phyloP scores from a whole-genome alignment of 2,113 vertebrate species.

The Equus quagga region DNA sequence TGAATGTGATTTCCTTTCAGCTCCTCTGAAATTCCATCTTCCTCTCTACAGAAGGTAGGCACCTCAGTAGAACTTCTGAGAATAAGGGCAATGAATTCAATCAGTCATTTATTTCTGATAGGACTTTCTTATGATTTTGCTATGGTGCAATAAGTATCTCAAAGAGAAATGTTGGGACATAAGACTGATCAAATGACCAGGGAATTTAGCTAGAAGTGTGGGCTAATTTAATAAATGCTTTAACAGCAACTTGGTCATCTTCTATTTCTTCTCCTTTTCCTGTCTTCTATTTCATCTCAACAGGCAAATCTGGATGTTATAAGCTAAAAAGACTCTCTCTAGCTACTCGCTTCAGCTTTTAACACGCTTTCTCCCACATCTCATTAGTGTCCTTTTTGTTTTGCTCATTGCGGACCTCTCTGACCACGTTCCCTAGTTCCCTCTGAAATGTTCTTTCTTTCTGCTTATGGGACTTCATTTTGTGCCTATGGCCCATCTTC shows the following conservation, averaged over 20 bases:
- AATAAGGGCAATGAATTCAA: not conserved
- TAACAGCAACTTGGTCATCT: not conserved
- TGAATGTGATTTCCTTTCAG: not conserved
- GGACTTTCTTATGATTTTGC: not conserved
- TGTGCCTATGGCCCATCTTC: not conserved
- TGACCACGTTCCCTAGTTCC: no score
- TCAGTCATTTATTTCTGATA: not conserved
- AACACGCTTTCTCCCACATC: not conserved
- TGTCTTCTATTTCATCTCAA: not conserved
- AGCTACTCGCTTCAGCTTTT: not conserved
- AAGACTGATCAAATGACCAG: not conserved
- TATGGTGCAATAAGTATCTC: not conserved
- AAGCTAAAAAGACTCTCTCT: not conserved
- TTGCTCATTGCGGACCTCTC: not conserved
- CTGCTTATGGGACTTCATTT: not conserved
- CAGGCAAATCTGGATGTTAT: not conserved
- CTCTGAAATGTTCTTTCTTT: not conserved
- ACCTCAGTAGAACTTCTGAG: not conserved
- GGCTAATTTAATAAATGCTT: not conserved
- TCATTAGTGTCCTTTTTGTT: not conserved
- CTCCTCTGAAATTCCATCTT: slow-evolving; percentile 41
- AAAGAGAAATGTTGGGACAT: not conserved
- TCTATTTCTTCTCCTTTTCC: not conserved
- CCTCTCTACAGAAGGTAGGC: not conserved
- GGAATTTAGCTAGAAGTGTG: not conserved